phyloP scores from a whole-genome alignment of 2,113 vertebrate genomes.

The Podilymbus podiceps region DNA sequence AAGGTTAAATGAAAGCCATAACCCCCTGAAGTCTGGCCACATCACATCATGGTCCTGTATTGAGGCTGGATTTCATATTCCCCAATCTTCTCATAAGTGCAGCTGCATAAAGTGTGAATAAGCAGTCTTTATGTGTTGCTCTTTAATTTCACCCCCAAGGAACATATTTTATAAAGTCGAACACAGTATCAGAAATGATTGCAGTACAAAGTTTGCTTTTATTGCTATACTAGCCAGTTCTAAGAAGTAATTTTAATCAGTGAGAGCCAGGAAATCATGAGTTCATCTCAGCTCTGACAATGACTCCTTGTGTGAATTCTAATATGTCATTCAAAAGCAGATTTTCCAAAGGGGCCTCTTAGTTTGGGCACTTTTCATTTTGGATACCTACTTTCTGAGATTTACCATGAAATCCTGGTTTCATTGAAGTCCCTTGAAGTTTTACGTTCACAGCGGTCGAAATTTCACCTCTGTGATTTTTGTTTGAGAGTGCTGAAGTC shows the following conservation, averaged over 20 bases:
- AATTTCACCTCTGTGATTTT: background rate
- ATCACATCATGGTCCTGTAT: background rate
- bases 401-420: background rate
- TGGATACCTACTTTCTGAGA: background rate
- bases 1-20: background rate
- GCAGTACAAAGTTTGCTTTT: constrained; percentile 5
- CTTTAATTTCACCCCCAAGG: constrained; percentile 40
- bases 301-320: background rate
- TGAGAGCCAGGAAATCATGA: constrained; percentile 17
- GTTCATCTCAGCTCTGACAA: constrained; percentile 16
- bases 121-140: background rate
- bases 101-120: constrained; percentile 42
- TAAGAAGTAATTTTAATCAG: background rate
- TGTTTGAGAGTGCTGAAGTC: background rate
- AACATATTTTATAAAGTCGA: background rate
- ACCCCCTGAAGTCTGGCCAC: background rate
- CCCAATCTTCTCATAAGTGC: background rate
- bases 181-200: background rate
- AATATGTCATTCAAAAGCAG: background rate
- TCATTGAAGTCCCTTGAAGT: background rate
- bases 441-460: background rate
- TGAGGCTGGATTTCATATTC: constrained; percentile 3
- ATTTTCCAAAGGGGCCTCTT: background rate
- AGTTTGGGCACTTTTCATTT: background rate
- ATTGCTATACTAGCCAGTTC: background rate